Conservation (phyloP, 2,888 invertebrate species). For the Spodoptera exigua region DNA sequence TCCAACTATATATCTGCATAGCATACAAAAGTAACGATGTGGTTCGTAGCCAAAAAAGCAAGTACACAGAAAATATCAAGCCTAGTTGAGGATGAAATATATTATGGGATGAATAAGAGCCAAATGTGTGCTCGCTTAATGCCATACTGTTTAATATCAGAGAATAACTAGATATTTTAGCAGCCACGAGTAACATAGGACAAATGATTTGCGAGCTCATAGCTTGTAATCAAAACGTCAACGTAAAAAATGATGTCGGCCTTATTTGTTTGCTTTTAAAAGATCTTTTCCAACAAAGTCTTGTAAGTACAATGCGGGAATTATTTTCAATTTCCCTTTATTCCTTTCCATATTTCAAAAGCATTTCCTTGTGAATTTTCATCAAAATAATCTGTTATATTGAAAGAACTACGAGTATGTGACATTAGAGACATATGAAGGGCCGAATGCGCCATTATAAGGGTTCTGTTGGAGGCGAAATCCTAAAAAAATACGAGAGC, state of each 20-base stretch:
- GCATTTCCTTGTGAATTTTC: constrained; percentile 42
- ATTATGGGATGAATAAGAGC: constrained; percentile 31
- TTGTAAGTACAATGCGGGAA: constrained; percentile 26
- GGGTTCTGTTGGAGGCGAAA: constrained; percentile 39
- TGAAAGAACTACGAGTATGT: constrained; percentile 33
- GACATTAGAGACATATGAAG: constrained; percentile 45
- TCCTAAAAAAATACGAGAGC: constrained; percentile 52
- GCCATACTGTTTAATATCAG: constrained; percentile 21
- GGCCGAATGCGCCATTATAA: constrained; percentile 48
- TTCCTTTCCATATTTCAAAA: constrained; percentile 26
- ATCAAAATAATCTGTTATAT: constrained; percentile 38
- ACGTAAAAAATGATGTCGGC: constrained; percentile 53
- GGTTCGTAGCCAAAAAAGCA: constrained; percentile 53
- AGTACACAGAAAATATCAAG: constrained; percentile 41
- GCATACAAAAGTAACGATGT: constrained; percentile 50
- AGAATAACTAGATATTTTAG: constrained; percentile 27
- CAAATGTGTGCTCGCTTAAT: constrained; percentile 31
- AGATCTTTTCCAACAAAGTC: constrained; percentile 33
- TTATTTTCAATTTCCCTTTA: constrained; percentile 16
- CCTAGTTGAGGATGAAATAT: constrained; percentile 41
- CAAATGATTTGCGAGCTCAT: constrained; percentile 42
- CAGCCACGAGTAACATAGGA: constrained; percentile 26
- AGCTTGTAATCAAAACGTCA: constrained; percentile 53
- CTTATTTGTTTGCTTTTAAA: constrained; percentile 49
- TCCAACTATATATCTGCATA: constrained; percentile 59